phyloP scores from a whole-genome alignment of 2,797 vertebrate species.

The Podarcis siculus region DNA sequence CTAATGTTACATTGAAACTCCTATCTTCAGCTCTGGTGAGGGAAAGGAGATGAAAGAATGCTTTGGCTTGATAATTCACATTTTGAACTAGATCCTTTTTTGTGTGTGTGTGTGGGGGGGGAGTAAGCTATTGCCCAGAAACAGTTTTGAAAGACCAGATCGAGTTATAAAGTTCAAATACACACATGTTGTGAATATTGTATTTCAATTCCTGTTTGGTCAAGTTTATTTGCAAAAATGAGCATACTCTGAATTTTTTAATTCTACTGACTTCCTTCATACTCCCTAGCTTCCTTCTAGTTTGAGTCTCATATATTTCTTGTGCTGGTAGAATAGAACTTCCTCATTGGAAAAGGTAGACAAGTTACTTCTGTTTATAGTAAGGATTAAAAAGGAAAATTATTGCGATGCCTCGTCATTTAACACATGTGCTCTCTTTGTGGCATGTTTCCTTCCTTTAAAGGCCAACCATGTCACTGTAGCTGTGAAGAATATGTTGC shows the following conservation, averaged over 20 bases:
- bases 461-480: background rate
- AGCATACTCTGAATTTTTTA: conserved; percentile 50
- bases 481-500: background rate
- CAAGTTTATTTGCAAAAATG: conserved; percentile 48
- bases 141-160: conserved; percentile 55
- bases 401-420: conserved; percentile 21
- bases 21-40: conserved; percentile 30
- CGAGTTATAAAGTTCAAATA: conserved; percentile 52
- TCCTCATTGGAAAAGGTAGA: conserved; percentile 40
- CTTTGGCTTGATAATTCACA: conserved; percentile 56
- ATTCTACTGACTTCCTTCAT: conserved; percentile 49
- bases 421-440: background rate
- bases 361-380: conserved; percentile 33
- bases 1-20: conserved; percentile 48
- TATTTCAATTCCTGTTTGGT: conserved; percentile 55
- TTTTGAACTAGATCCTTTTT: conserved; percentile 63
- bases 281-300: conserved; percentile 7
- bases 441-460: background rate
- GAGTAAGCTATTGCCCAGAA: conserved; percentile 44
- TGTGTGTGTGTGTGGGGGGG: background rate
- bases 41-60: conserved; percentile 62
- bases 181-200: conserved; percentile 37
- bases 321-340: conserved; percentile 55
- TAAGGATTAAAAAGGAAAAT: conserved; percentile 9
- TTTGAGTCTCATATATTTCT: conserved; percentile 53